Evolutionary conservation across 2,888 invertebrate genomes (phyloP), one percentile per base, ranked within the genome.

Genomic region (Napeogenes inachia): DNA sequence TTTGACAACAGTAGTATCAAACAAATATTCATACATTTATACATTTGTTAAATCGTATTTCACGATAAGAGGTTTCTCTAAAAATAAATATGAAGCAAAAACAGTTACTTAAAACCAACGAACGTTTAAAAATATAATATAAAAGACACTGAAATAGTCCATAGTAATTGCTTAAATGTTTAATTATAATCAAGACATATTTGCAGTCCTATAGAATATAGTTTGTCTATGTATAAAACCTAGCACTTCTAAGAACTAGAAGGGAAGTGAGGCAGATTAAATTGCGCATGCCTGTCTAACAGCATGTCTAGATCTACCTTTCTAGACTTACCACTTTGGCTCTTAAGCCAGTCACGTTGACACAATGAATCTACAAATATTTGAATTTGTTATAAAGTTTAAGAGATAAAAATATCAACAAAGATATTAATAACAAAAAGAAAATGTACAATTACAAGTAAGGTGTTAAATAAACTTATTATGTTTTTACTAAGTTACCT

Each of bases 291-390:
- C 87, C 81, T 71, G 69, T 77, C 87, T 87, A 87, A 84, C 81
- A 84, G 80, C 73, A 72, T 74, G 84, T 84, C 85, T 88, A 88
- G 86, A 81, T 89, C 89, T 89, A 81, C 78, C 67, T 74, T 76
- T 84, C 88, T 89, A 89, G 87, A 90, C 90, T 90, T 86, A 90
- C 90, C 90, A 78, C 86, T 89, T 84, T 87, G 89, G 82, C 87
- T 79, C 82, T 89, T 88, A 77, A 89, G 89, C 90, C 89, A 90
- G 82, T 89, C 89, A 81, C 89, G 90, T 77, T 89, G 90, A 79
- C 83, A 84, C 87, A 90, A 89, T 87, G 89, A 88, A 90, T 90
- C 90, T 90, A 89, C 70, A 88, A 89, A 89, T 86, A 80, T 81
- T 79, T 70, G 62, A 66, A 62, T 54, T 57, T 59, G 63, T 65